Base-by-base conservation (phyloP, 2,113 vertebrate species). In the Zosterops hypoxanthus region DNA sequence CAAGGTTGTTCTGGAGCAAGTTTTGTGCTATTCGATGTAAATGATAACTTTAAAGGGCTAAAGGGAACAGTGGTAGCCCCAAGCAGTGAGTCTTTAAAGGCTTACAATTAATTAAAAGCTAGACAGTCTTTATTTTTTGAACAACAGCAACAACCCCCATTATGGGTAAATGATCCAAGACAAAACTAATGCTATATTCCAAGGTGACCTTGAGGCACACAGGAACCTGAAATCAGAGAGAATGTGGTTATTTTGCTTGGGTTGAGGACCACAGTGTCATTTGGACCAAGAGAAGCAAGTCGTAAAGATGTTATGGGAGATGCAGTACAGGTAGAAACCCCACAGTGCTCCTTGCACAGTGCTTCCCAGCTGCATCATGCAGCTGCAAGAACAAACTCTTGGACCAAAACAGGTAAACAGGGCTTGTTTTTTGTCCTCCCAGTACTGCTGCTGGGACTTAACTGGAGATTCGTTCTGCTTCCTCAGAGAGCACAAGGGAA, bases 251-350 rank as follows among this genome's bases (percentile, higher is more conserved):
- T 10, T 75, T 57, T 15, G 5, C 53, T 68, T 61, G 25, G 8
- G 6, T 41, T 8, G 0, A 68, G 31, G 25, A 87, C 6, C 14
- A 10, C 1, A 2, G 22, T 22, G 8, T 15, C n/a, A 16, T 56
- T 11, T 25, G 5, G 47, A 82, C 29, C 7, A 71, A 44, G 28
- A 82, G 31, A 94, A 80, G 11, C 20, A 71, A 72, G 59, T 0
- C 0, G 9, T 17, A 15, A 26, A 79, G 36, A 56, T 23, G 22
- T n/a, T 29, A 63, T 24, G 0, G 0, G 21, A 76, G 24, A 28
- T 6, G 8, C 14, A 83, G 6, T 11, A 11, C 11, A 41, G 7
- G 20, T 50, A n/a, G 23, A 33, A 72, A 46, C 44, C 3, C 18
- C 50, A 16, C 2, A 8, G 23, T 31, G 26, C 36, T 75, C 56